A percentile compares a stretch with the other conserved stretches of the same genome.
These are phyloP conservation scores for Auanema sp. DNA, from an alignment of 2,888 invertebrate species.

Conservation along the genomic window DNA sequence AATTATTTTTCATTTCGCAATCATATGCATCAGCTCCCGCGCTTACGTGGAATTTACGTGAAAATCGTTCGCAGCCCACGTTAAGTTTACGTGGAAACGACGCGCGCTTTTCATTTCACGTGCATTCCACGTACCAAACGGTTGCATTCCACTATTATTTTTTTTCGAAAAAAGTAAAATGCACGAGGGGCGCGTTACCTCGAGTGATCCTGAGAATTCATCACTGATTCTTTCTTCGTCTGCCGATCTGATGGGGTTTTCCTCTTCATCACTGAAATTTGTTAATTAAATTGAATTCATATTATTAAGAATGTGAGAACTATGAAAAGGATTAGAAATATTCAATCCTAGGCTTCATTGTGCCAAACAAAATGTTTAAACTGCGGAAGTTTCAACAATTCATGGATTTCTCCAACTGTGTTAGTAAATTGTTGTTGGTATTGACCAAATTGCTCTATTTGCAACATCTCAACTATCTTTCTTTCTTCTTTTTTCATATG, in stretches of 20 bases:
- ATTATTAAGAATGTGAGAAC: not conserved
- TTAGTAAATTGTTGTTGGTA: too few relatives aligned
- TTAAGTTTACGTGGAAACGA: not conserved
- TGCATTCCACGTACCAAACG: not conserved
- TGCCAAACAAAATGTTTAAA: not conserved
- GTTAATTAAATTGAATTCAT: not conserved
- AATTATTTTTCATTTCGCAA: not conserved
- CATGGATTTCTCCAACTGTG: too few relatives aligned
- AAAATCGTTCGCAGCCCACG: too few relatives aligned
- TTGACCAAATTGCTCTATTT: too few relatives aligned
- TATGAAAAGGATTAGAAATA: not conserved
- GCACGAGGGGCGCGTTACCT: slow-evolving; percentile 22
- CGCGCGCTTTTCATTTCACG: not conserved
- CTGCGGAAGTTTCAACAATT: too few relatives aligned
- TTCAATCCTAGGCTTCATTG: slow-evolving; percentile 1
- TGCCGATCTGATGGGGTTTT: not conserved
- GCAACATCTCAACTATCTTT: too few relatives aligned
- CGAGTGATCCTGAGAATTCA: slow-evolving; percentile 48
- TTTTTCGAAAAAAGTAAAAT: not conserved
- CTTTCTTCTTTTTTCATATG: too few relatives aligned
- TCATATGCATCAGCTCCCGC: not conserved
- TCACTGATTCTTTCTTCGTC: slow-evolving; percentile 40
- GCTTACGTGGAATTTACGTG: not conserved
- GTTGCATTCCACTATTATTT: not conserved
- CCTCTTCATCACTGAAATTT: slow-evolving; percentile 20